A percentile compares a stretch with the other conserved stretches of the same genome.
These are phyloP conservation scores for Tryphoninae sp. DNA, from an alignment of 2,888 invertebrate genomes.

Conservation along the genomic window DNA sequence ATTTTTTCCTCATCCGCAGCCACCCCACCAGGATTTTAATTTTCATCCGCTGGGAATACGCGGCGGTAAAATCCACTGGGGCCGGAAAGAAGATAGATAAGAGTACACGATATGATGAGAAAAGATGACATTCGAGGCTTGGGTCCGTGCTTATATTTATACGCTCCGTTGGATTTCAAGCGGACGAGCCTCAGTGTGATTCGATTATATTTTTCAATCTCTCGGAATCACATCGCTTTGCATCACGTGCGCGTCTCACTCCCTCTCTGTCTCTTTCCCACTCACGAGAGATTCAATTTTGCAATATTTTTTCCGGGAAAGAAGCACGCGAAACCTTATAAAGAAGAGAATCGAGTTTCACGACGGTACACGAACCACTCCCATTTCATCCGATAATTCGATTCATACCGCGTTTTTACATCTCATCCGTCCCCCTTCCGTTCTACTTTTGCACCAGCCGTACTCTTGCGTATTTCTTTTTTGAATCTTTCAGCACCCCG, in stretches of 20 bases:
- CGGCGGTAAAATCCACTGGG: neutral
- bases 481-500: neutral
- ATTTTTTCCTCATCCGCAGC: conserved; percentile 12
- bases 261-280: no score
- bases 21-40: conserved; percentile 54
- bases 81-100: neutral
- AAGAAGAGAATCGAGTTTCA: neutral
- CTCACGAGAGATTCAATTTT: neutral
- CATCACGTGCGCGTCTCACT: neutral
- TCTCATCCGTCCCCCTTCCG: neutral
- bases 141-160: neutral
- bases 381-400: neutral
- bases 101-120: conserved; percentile 1
- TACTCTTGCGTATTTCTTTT: neutral
- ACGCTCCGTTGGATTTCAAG: neutral
- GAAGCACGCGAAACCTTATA: no score
- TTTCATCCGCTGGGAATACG: conserved; percentile 25
- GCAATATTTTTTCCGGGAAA: neutral
- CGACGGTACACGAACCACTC: neutral
- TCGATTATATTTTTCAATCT: conserved; percentile 55
- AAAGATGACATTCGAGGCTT: conserved; percentile 44
- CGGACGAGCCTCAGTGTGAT: conserved; percentile 16
- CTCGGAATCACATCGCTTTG: conserved; percentile 1
- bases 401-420: neutral
- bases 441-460: neutral